phyloP scores from a whole-genome alignment of 2,797 vertebrate species.

The Harpagifer antarcticus region DNA sequence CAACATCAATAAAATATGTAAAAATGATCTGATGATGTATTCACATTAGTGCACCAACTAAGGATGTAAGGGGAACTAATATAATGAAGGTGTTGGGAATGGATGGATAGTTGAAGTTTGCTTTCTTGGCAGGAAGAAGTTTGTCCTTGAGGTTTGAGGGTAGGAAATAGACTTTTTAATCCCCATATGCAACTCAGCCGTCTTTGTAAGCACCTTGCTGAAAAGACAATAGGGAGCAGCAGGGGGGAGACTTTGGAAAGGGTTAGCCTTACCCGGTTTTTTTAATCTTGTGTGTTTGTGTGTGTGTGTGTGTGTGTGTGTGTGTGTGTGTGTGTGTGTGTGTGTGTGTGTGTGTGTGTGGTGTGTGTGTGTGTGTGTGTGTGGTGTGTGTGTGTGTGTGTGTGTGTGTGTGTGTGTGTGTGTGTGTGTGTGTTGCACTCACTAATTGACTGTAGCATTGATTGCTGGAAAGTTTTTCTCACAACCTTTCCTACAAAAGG shows the following conservation, averaged over 20 bases:
- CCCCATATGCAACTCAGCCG: slow-evolving; percentile 59
- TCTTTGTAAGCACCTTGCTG: slow-evolving; percentile 78
- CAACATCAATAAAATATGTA: neutral
- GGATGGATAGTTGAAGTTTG: slow-evolving; percentile 57
- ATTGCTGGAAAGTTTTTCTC: slow-evolving; percentile 16
- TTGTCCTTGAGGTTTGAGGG: slow-evolving; percentile 71
- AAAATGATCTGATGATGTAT: slow-evolving; percentile 26
- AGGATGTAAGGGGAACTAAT: slow-evolving; percentile 13
- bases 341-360: too few relatives aligned
- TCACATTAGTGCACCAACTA: slow-evolving; percentile 19
- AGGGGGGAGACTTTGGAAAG: slow-evolving; percentile 34
- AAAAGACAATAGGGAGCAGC: slow-evolving; percentile 54
- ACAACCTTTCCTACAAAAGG: slow-evolving; percentile 7
- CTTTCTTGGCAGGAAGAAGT: slow-evolving; percentile 69
- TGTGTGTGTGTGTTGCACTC: slow-evolving; percentile 24
- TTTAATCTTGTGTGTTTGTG: too few relatives aligned
- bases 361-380: too few relatives aligned
- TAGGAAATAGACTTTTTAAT: slow-evolving; percentile 74
- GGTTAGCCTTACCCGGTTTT: slow-evolving; percentile 17
- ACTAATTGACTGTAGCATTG: slow-evolving; percentile 11
- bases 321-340: too few relatives aligned
- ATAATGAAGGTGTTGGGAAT: slow-evolving; percentile 13
- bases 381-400: too few relatives aligned
- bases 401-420: too few relatives aligned
- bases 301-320: too few relatives aligned